Evolutionary conservation across 2,797 vertebrate species (phyloP), one percentile per base, ranked within the genome.

Genomic region (Pseudochaenichthys georgianus): DNA sequence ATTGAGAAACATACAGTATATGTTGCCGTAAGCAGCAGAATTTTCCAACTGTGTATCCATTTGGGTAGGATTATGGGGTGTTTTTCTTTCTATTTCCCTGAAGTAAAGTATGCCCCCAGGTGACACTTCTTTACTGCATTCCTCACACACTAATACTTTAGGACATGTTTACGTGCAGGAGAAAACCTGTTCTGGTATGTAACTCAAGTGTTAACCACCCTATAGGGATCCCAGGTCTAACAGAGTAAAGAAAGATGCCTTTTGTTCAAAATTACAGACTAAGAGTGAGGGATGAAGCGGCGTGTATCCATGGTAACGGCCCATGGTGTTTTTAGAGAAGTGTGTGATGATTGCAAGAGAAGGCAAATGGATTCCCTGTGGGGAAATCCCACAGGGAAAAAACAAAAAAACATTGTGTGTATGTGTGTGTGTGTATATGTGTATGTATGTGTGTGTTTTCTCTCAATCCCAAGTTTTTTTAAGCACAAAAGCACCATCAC

Each of bases 291-390:
- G 28, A 31, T 69, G 51, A 74, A 47, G 69, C 9, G 13, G 10
- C 2, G 5, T 34, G 86, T 92, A 75, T 77, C 87, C 86, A 82
- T 87, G 75, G 81, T 42, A 88, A 91, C 73, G 2, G 42, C 74
- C 76, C 52, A 50, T 46, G 3, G 54, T 80, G 81, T 83, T 89
- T 89, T 74, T 38, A 73, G 70, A 76, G 64, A 73, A 82, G 78
- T 74, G 76, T 82, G 64, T 66, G 77, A 82, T 82, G 77, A 86
- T 85, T 86, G 73, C 77, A 80, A 62, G 51, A 43, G 66, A 80
- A 80, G 70, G 84, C 74, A 91, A 90, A 92, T 81, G 78, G 79
- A 87, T 84, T 89, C 89, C 87, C 88, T 85, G 67, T 88, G 80
- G 86, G n/a, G n/a, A n/a, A n/a, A n/a, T n/a, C n/a, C n/a, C n/a